Evolutionary conservation across 2,113 vertebrate genomes (phyloP).

Genomic region (Gulo gulo): DNA sequence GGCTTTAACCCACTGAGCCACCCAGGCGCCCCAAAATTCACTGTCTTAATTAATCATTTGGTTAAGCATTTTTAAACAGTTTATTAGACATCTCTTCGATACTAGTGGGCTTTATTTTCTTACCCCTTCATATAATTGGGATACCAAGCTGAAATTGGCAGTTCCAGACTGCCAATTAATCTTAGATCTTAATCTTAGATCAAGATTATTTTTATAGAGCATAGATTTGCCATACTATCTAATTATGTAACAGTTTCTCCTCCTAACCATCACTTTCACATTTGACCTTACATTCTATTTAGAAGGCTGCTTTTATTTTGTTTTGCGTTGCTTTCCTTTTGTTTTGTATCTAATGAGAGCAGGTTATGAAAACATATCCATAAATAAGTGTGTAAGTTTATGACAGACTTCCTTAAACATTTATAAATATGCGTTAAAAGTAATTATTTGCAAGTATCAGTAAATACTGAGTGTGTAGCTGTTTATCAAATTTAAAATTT

Average conservation of each 20-base stretch:
- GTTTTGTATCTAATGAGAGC: background rate
- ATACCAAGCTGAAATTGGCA: background rate
- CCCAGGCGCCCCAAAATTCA: no score
- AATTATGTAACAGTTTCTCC: background rate
- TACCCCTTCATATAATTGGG: background rate
- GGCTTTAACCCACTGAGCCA: no score
- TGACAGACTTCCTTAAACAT: background rate
- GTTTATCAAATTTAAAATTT: background rate
- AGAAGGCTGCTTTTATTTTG: background rate
- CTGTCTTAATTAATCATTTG: background rate
- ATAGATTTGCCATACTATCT: background rate
- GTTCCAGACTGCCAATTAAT: no score
- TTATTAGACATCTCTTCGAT: background rate
- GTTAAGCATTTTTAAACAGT: background rate
- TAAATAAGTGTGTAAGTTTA: background rate
- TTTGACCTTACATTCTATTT: background rate
- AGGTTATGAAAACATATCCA: background rate
- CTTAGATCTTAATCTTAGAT: no score
- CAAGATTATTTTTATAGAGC: background rate
- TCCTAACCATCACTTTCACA: background rate
- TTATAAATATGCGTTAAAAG: background rate
- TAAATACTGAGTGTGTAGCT: background rate
- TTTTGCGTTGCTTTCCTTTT: background rate
- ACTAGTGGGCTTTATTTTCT: background rate
- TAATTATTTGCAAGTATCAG: conserved; percentile 1